phyloP scores from a whole-genome alignment of 2,888 invertebrate species.

The Aphrophora alni region DNA sequence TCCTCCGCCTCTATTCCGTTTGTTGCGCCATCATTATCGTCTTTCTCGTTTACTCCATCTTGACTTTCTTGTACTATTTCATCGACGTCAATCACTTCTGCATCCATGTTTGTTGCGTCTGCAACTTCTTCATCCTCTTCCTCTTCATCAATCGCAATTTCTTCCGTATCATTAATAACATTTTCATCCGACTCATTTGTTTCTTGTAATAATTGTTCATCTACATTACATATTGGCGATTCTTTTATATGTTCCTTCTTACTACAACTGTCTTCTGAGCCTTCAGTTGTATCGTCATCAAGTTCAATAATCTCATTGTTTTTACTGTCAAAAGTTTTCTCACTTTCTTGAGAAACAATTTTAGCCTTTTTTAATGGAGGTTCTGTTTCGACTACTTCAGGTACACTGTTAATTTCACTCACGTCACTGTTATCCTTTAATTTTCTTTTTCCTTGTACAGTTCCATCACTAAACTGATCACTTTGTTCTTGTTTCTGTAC shows the following conservation, averaged over 20 bases:
- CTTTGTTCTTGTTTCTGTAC: background rate
- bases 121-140: background rate
- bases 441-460: background rate
- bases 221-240: background rate
- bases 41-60: slow-evolving; percentile 38
- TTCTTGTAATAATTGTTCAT: background rate
- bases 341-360: background rate
- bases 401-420: background rate
- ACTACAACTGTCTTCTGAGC: background rate
- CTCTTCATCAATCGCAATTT: background rate
- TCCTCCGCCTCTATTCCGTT: slow-evolving; percentile 32
- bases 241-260: background rate
- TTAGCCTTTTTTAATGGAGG: background rate
- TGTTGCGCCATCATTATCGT: slow-evolving; percentile 32
- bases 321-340: background rate
- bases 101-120: slow-evolving; percentile 31
- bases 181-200: slow-evolving; percentile 14
- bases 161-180: background rate
- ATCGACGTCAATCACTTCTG: slow-evolving; percentile 30
- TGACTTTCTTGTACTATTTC: slow-evolving; percentile 39
- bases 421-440: background rate
- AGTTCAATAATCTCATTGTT: background rate
- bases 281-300: background rate
- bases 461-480: background rate
- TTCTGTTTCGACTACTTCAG: slow-evolving; percentile 7